A percentile compares a stretch with the other conserved stretches of the same genome.
phyloP scores from a whole-genome alignment of 2,797 vertebrate genomes.

The Coendou prehensilis region DNA sequence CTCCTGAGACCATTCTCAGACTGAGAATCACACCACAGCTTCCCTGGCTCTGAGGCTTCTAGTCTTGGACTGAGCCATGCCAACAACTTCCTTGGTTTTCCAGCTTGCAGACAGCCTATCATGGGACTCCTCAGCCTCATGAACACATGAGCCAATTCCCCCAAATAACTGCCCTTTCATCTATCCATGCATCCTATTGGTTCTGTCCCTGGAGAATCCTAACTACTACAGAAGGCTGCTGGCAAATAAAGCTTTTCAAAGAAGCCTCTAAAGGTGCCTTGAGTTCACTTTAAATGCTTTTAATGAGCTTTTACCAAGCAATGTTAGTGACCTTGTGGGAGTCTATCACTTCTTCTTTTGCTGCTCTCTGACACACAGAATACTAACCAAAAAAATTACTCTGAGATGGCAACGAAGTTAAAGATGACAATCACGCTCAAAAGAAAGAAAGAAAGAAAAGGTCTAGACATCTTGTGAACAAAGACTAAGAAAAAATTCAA shows the following conservation, averaged over 20 bases:
- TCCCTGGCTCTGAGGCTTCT: neutral
- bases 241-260: constrained; percentile 66
- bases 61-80: neutral
- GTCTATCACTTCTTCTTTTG: neutral
- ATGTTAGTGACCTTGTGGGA: constrained; percentile 7
- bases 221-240: neutral
- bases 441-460: neutral
- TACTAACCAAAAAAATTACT: neutral
- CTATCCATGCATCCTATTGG: neutral
- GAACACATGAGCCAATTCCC: neutral
- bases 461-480: constrained; percentile 24
- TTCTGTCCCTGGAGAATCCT: neutral
- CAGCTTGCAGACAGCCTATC: neutral
- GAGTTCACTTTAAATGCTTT: constrained; percentile 57
- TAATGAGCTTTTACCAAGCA: constrained; percentile 68
- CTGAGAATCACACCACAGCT: neutral
- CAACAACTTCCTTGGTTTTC: neutral
- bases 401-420: neutral
- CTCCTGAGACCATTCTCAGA: neutral
- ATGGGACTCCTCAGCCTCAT: neutral
- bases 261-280: constrained; percentile 38
- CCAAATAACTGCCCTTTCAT: neutral
- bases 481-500: neutral
- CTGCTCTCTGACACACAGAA: constrained; percentile 8
- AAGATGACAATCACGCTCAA: neutral